These are phyloP conservation scores for Crenuchus spilurus DNA, from an alignment of 2,797 vertebrate species.

Conservation along the genomic window DNA sequence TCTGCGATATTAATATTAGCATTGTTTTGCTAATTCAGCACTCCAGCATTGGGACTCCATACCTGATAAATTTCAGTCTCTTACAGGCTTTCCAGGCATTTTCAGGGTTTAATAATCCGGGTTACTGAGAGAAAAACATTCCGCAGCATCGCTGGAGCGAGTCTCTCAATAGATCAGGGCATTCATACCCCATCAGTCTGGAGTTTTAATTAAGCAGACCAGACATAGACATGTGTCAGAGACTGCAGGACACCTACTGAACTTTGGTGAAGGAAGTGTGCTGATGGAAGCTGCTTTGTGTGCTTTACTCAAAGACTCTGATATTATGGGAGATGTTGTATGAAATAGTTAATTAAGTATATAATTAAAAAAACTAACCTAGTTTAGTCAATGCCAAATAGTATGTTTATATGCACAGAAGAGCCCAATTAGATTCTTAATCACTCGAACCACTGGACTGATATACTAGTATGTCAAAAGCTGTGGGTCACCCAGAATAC, in stretches of 20 bases:
- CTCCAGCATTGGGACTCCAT: background rate
- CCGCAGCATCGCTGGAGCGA: conserved; percentile 60
- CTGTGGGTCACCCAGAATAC: no score
- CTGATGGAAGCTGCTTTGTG: background rate
- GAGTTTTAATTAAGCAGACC: conserved; percentile 68
- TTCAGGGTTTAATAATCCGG: conserved; percentile 64
- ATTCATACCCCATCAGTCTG: conserved; percentile 73
- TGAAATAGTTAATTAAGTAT: no score
- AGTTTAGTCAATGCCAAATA: no score
- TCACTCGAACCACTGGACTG: no score
- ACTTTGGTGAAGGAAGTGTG: conserved; percentile 34
- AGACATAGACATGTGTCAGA: conserved; percentile 45
- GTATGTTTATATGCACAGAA: no score
- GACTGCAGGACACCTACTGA: conserved; percentile 52
- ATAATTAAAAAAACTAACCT: no score
- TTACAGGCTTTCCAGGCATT: background rate
- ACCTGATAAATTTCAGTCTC: background rate
- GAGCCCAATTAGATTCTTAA: no score
- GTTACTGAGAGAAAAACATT: conserved; percentile 58
- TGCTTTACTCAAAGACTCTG: no score
- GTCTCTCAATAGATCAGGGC: conserved; percentile 58
- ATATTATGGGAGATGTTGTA: no score
- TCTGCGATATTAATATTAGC: conserved; percentile 57
- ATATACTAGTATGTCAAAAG: no score
- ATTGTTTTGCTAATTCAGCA: background rate